Conservation (phyloP, 1,140 invertebrate species). For the Antheraea mylitta region DNA sequence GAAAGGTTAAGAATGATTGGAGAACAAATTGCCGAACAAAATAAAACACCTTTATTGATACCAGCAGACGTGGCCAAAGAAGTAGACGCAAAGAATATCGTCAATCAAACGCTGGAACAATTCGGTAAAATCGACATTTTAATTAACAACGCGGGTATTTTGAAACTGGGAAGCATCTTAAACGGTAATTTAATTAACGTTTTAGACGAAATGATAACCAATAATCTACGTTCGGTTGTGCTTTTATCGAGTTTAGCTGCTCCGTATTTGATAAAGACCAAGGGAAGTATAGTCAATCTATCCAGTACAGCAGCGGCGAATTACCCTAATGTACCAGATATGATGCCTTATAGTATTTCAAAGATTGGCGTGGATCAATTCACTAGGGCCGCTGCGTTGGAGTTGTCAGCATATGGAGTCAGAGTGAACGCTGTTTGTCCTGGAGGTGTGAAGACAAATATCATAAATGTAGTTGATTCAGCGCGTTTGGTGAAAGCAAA, state of each 20-base stretch:
- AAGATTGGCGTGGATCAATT: conserved; percentile 89
- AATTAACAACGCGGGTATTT: conserved; percentile 13
- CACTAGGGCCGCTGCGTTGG: conserved; percentile 82
- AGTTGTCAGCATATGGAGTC: conserved; percentile 82
- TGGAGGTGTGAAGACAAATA: conserved; percentile 81
- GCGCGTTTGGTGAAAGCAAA: conserved; percentile 1
- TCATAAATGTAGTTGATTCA: conserved; percentile 8
- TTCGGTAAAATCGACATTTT: conserved; percentile 19
- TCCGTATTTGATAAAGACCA: conserved; percentile 38
- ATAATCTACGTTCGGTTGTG: conserved; percentile 85
- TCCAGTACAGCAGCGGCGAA: conserved; percentile 77
- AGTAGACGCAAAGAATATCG: conserved; percentile 7
- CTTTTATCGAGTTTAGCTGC: conserved; percentile 58
- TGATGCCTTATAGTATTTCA: conserved; percentile 82
- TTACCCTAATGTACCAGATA: conserved; percentile 41
- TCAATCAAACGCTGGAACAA: neutral
- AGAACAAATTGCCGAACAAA: neutral
- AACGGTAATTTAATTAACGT: conserved; percentile 43
- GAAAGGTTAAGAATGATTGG: conserved; percentile 5
- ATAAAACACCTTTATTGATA: neutral
- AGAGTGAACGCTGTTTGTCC: conserved; percentile 87
- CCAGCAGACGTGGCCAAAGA: conserved; percentile 14
- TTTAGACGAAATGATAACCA: conserved; percentile 83
- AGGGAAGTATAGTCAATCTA: conserved; percentile 87
- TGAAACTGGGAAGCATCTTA: neutral